Conservation (phyloP, 2,888 invertebrate genomes). For the Cantharis rustica region DNA sequence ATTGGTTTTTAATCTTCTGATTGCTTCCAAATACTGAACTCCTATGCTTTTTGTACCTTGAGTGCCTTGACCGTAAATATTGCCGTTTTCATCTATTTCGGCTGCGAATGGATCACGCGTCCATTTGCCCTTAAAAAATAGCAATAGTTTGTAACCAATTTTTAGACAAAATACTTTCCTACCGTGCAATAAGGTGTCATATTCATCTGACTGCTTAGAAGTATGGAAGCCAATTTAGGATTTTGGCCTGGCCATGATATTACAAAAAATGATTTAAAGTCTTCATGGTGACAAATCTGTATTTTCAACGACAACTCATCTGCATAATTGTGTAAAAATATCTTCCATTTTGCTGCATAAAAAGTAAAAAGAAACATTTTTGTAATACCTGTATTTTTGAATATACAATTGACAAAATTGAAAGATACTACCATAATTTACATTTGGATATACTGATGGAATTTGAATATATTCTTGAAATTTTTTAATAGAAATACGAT, state of each 20-base stretch:
- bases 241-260: slow-evolving; percentile 78
- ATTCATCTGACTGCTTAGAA: slow-evolving; percentile 92
- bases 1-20: slow-evolving; percentile 65
- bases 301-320: too few relatives aligned
- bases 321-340: too few relatives aligned
- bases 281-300: too few relatives aligned
- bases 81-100: slow-evolving; percentile 80
- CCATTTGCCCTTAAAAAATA: slow-evolving; percentile 79
- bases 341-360: too few relatives aligned
- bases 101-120: slow-evolving; percentile 87
- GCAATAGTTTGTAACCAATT: neutral
- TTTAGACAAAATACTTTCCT: neutral
- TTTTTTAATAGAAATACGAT: neutral
- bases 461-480: neutral
- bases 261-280: slow-evolving; percentile 69
- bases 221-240: slow-evolving; percentile 67
- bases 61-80: slow-evolving; percentile 79
- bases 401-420: neutral
- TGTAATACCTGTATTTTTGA: too few relatives aligned
- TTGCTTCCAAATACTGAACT: slow-evolving; percentile 77
- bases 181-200: slow-evolving; percentile 85
- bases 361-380: too few relatives aligned
- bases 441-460: neutral
- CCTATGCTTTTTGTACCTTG: slow-evolving; percentile 87
- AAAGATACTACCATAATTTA: neutral